These are phyloP conservation scores for Eidolon dupreanum DNA, from an alignment of 2,797 vertebrate species.

Conservation along the genomic window DNA sequence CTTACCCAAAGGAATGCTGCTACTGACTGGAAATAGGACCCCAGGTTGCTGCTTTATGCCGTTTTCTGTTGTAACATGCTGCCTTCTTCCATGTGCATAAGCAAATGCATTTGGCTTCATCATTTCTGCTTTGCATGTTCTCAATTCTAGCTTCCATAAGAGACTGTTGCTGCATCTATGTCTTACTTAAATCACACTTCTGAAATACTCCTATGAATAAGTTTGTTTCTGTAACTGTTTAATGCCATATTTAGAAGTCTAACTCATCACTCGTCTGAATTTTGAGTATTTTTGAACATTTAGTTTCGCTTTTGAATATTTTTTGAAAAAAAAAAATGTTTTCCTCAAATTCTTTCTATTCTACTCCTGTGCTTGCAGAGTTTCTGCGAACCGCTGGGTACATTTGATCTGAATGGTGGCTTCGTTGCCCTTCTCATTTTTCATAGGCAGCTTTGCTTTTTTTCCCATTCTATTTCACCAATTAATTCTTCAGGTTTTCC, in stretches of 20 bases:
- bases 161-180: not conserved
- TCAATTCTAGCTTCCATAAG: not conserved
- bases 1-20: not conserved
- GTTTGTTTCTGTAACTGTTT: constrained; percentile 27
- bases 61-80: not conserved
- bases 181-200: not conserved
- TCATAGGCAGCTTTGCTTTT: not conserved
- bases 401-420: not conserved
- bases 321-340: not conserved
- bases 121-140: constrained; percentile 39
- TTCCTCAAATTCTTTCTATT: not conserved
- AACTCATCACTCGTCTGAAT: constrained; percentile 7
- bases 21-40: not conserved
- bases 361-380: not conserved
- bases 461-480: not conserved
- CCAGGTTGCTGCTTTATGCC: not conserved
- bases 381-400: not conserved
- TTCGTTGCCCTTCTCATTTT: not conserved
- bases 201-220: not conserved
- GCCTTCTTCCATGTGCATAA: constrained; percentile 16
- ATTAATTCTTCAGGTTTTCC: not conserved
- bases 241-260: not conserved
- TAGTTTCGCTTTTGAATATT: not conserved
- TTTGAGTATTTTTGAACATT: not conserved
- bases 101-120: not conserved